Evolutionary conservation across 2,113 vertebrate genomes (phyloP), one percentile per base, ranked within the genome.

Genomic region (Bombycilla garrulus): DNA sequence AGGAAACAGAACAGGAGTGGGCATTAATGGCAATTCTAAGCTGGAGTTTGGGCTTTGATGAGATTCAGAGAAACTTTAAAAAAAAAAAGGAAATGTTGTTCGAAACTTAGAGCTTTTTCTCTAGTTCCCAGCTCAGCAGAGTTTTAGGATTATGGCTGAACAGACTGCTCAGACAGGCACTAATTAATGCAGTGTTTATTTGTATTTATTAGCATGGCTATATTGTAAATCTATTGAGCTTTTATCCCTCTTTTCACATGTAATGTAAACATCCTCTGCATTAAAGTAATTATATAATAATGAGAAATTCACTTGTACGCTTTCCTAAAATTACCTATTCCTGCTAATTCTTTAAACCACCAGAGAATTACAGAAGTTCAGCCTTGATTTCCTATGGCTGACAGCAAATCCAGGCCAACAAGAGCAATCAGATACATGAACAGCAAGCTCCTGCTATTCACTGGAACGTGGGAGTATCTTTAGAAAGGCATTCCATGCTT

Each of bases 1-100:
- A 62, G 47, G 25, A 77, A 86, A 77, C 35, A 64, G 38, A 66
- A 40, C 6, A 64, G 16, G 31, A 71, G 60, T 1, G 4, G 48
- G 16, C 12, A 23, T 54, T 58, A 66, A 48, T 12, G 20, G 6
- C 3, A 51, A 9, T 76, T 64, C 56, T n/a, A 90, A 67, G 21
- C 3, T 16, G 23, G 28, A 61, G 18, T 62, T 86, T 36, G 54
- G 19, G 74, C 36, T 83, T 89, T 56, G 40, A 42, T 50, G 38
- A 0, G 0, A 13, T 51, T 74, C 24, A 72, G 31, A 74, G 26
- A 25, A 82, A 61, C 9, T 70, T 5, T 0, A 7, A 45, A 57
- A 50, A 13, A 19, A 23, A 42, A 48, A 62, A 53, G 9, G 2
- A 28, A 21, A 15, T 14, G 7, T 61, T 74, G 1, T 33, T 42